Percentiles rank a stretch among this genome's conserved stretches.
Evolutionary conservation across 2,113 vertebrate species (phyloP).

Genomic region (Dinomys branickii): DNA sequence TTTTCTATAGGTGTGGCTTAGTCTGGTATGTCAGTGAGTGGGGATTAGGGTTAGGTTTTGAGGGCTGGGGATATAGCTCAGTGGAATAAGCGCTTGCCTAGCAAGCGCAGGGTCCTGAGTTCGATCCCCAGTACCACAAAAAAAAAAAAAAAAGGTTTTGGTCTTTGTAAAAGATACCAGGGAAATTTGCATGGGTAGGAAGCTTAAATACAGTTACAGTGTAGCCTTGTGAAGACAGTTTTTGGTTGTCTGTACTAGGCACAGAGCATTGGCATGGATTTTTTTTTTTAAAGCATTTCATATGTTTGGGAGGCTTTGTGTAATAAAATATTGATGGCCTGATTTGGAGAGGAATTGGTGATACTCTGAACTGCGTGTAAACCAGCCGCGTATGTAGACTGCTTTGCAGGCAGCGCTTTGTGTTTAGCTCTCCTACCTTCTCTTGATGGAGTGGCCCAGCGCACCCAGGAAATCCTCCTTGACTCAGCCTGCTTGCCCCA

Average conservation of each 20-base stretch:
- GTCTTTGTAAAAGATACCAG: background rate
- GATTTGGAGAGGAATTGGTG: background rate
- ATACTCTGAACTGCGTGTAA: background rate
- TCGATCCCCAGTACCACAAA: no score
- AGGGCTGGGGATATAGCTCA: no score
- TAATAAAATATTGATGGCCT: background rate
- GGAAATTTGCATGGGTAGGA: background rate
- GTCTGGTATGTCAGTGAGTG: background rate
- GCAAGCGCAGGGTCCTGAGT: no score
- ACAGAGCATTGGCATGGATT: background rate
- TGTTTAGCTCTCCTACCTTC: background rate
- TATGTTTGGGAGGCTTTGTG: background rate
- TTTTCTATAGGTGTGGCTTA: background rate
- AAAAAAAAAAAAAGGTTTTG: no score
- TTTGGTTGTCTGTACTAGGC: background rate
- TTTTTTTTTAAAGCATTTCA: background rate
- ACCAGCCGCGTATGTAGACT: background rate
- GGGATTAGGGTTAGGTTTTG: constrained; percentile 35
- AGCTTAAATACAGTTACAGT: constrained; percentile 14
- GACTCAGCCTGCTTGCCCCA: background rate
- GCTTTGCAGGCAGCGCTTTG: background rate
- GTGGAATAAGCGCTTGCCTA: no score
- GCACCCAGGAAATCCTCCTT: background rate
- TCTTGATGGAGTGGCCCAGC: background rate
- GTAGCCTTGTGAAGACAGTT: background rate